phyloP scores from a whole-genome alignment of 2,113 vertebrate species.

The Thunnus maccoyii region DNA sequence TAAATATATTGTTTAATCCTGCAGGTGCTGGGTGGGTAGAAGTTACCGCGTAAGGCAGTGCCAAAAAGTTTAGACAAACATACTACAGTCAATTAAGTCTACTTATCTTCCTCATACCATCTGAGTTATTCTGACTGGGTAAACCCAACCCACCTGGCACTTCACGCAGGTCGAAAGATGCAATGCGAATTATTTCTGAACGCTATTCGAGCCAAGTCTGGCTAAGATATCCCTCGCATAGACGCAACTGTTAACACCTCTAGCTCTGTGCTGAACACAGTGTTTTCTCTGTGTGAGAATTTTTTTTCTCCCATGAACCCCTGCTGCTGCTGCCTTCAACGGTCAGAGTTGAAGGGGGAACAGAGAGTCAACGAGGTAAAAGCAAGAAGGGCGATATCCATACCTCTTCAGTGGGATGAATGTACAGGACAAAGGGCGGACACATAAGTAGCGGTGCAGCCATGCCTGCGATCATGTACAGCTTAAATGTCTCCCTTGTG shows the following conservation, averaged over 20 bases:
- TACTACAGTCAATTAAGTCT: neutral
- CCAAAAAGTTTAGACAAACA: conserved; percentile 17
- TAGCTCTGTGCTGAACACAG: conserved; percentile 40
- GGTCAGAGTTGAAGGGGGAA: conserved; percentile 63
- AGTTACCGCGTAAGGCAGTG: neutral
- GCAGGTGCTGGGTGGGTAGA: neutral
- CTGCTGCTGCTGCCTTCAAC: conserved; percentile 48
- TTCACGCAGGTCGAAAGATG: conserved; percentile 9
- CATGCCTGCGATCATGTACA: conserved; percentile 17
- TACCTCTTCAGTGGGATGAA: conserved; percentile 31
- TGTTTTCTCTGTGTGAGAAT: conserved; percentile 46
- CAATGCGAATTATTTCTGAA: conserved; percentile 16
- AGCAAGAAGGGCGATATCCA: conserved; percentile 34
- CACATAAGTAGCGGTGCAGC: conserved; percentile 46
- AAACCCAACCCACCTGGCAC: neutral
- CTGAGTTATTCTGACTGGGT: conserved; percentile 11
- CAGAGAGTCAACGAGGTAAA: conserved; percentile 40
- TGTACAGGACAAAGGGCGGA: conserved; percentile 13
- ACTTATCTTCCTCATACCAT: conserved; percentile 25
- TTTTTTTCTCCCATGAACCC: conserved; percentile 35
- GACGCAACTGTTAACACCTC: conserved; percentile 58
- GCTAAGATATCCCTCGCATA: conserved; percentile 22
- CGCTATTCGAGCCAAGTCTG: conserved; percentile 9
- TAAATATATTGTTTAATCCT: neutral
- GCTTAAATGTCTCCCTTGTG: conserved; percentile 48